Percentiles rank a stretch among this genome's conserved stretches.
Evolutionary conservation across 2,797 vertebrate species (phyloP).

Genomic region (Sciurus carolinensis): DNA sequence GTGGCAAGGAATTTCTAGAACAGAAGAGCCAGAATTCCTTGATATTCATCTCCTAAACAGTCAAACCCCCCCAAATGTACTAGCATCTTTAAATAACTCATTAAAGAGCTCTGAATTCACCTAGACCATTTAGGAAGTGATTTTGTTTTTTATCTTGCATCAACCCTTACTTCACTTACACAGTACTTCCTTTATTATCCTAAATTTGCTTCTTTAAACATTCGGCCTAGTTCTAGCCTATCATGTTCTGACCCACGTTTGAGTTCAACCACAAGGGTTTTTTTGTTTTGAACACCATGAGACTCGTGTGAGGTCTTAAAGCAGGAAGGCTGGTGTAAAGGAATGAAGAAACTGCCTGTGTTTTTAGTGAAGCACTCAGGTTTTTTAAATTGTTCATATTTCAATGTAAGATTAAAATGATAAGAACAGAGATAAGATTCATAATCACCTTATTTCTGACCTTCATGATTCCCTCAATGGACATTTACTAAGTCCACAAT

Average conservation of each 20-base stretch:
- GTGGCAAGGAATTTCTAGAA: constrained; percentile 57
- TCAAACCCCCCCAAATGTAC: constrained; percentile 60
- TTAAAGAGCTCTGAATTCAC: constrained; percentile 63
- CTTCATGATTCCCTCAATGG: constrained; percentile 65
- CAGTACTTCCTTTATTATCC: constrained; percentile 77
- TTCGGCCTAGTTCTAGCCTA: constrained; percentile 74
- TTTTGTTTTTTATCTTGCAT: constrained; percentile 69
- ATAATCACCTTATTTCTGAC: constrained; percentile 62
- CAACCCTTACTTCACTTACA: constrained; percentile 74
- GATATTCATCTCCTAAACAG: constrained; percentile 44
- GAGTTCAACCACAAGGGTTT: constrained; percentile 79
- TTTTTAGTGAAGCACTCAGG: constrained; percentile 54
- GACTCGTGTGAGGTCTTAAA: constrained; percentile 71
- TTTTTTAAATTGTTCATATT: constrained; percentile 64
- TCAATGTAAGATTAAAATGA: constrained; percentile 69
- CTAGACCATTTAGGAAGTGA: constrained; percentile 68
- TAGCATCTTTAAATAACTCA: constrained; percentile 62
- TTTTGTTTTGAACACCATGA: constrained; percentile 79
- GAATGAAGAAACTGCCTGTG: constrained; percentile 68
- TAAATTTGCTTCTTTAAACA: constrained; percentile 80
- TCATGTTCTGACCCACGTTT: constrained; percentile 78
- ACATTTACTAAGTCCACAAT: constrained; percentile 60
- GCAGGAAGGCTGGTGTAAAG: constrained; percentile 71
- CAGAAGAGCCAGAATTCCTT: constrained; percentile 59
- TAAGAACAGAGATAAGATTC: constrained; percentile 68